Evolutionary conservation across 2,797 vertebrate species (phyloP), one percentile per base, ranked within the genome.

Genomic region (Phoeniculus purpureus): DNA sequence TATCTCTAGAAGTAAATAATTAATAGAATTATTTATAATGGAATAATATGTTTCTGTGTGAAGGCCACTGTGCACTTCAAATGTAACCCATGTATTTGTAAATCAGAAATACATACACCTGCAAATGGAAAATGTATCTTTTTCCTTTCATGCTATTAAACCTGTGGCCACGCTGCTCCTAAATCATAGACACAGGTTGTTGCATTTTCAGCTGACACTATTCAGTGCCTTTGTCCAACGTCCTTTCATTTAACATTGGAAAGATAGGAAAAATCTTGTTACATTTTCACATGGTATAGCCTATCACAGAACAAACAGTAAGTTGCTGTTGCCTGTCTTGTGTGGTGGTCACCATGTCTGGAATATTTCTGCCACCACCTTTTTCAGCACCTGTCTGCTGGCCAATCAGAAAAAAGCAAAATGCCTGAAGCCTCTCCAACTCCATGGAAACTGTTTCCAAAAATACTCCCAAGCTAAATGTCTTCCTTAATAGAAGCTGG

Each of bases 291-390:
- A 50, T 76, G 22, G 43, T 37, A n/a, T 9, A 83, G 37, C 15
- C n/a, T 77, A 75, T 68, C 27, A 66, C n/a, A 81, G 90, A 87
- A 47, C 32, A 56, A 65, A 72, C 84, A 90, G 23, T 51, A 71
- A 75, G 61, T 52, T 59, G 20, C 61, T 47, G 0, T 77, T 94
- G 31, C 81, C 71, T 73, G 48, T 60, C 59, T 15, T 37, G 15
- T 74, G 43, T 75, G 67, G 67, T 56, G 91, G 67, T 58, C 34
- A 89, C 40, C 31, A 68, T 2, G 92, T 91, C 97, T 97, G 96
- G 73, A 94, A 88, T 94, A 96, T 93, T 97, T 97, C 96, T 96
- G 93, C 92, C 95, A 95, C 95, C 96, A 96, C 91, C 90, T 96
- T 96, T 95, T 94, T 87, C 92, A 96, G 90, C 97, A 97, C 96